Base-by-base conservation (phyloP, 2,888 invertebrate genomes). In the Dasysyrphus tricinctus region DNA sequence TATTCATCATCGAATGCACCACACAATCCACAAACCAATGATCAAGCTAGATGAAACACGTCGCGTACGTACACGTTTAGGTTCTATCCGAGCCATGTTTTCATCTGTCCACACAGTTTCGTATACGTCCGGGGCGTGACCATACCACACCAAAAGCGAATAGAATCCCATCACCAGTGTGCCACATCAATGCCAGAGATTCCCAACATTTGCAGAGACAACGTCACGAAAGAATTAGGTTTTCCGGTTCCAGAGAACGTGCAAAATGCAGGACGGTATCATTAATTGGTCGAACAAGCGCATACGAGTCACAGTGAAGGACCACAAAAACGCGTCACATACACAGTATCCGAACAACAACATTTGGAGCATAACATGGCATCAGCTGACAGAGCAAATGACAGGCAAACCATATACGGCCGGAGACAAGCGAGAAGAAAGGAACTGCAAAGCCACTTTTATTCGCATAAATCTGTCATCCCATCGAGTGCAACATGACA, bases 401-500 rank as follows among this genome's bases (percentile, higher is more conserved):
- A 56, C 70, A 63, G 34, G n/a, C 47, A 19, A 12, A 34, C 57
- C 49, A 65, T 47, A 72, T 0, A 44, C 19, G 32, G 5, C 51
- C 12, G 5, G 8, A 49, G 54, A 54, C n/a, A 39, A 34, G 42
- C 24, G 42, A 75, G 42, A 56, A 42, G 77, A 72, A 72, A 57
- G 42, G 44, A 54, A 67, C 77, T 73, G 76, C 75, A 54, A 76
- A 76, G 79, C 79, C 83, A 83, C 83, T 75, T 75, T 70, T 65
- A 79, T 83, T 79, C 83, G 80, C 67, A 80, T 76, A 76, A 84
- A 80, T 84, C 84, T 80, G 84, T 80, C 80, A 75, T 42, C 24
- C 72, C 72, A 82, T 76, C 69, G 59, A 67, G 54, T 12, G 51
- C 70, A 54, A 79, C 39, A 82, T 57, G 29, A 54, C 24, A 63